A percentile compares a stretch with the other conserved stretches of the same genome.
Evolutionary conservation across 2,888 invertebrate genomes (phyloP).

Genomic region (Temnothorax unifasciatus): DNA sequence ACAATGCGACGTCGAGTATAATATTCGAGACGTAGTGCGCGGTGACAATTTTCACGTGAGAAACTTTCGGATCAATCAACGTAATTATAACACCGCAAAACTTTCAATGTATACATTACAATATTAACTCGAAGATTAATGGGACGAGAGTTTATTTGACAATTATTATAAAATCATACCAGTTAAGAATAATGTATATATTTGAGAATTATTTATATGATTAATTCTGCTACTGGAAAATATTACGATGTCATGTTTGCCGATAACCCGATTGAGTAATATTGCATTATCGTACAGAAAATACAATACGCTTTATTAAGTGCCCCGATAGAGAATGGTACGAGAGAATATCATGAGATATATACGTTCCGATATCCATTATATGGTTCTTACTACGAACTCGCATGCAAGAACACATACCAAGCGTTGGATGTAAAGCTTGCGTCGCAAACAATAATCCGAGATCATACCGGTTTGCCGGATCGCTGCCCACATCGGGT

Average conservation of each 20-base stretch:
- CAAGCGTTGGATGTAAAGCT: constrained; percentile 64
- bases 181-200: background rate
- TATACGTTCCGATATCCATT: constrained; percentile 17
- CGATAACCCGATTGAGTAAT: constrained; percentile 21
- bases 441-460: constrained; percentile 73
- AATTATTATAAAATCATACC: background rate
- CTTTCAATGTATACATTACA: background rate
- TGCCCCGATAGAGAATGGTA: background rate
- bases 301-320: constrained; percentile 22
- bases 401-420: constrained; percentile 62
- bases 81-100: background rate
- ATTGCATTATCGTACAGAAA: background rate
- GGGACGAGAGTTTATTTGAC: background rate
- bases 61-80: background rate
- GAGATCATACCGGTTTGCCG: constrained; percentile 69
- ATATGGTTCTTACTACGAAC: constrained; percentile 62
- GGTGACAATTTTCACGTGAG: constrained; percentile 9
- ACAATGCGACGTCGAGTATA: constrained; percentile 32
- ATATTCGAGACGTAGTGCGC: background rate
- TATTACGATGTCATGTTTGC: background rate
- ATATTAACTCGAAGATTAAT: background rate
- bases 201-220: constrained; percentile 2
- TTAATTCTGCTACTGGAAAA: background rate
- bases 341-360: constrained; percentile 25
- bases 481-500: constrained; percentile 43